Conservation (phyloP, 1,140 invertebrate species). For the Hycleus phaleratus region DNA sequence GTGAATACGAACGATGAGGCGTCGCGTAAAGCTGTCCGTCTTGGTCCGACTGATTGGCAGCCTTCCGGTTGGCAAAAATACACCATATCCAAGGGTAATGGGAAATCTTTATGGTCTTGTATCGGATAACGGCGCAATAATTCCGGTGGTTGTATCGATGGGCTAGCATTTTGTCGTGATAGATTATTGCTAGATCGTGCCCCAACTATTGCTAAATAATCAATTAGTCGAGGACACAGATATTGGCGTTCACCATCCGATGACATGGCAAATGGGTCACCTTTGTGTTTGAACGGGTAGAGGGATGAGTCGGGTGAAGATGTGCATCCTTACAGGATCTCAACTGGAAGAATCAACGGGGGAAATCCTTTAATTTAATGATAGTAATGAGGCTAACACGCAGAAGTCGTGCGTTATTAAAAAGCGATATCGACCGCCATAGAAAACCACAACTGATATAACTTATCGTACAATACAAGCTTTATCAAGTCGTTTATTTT, state of each 20-base stretch:
- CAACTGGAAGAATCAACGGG: too few relatives aligned
- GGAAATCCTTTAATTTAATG: too few relatives aligned
- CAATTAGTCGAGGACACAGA: slow-evolving; percentile 75
- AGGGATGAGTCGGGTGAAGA: too few relatives aligned
- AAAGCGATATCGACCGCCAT: too few relatives aligned
- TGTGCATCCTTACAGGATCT: too few relatives aligned
- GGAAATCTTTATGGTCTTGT: slow-evolving; percentile 96
- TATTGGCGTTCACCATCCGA: slow-evolving; percentile 67
- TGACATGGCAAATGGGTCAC: slow-evolving; percentile 27
- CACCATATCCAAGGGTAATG: slow-evolving; percentile 93
- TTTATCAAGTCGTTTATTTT: too few relatives aligned
- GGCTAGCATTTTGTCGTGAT: slow-evolving; percentile 54
- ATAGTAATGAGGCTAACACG: too few relatives aligned
- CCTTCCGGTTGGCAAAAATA: slow-evolving; percentile 99
- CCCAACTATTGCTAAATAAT: slow-evolving; percentile 96
- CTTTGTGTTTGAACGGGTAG: neutral
- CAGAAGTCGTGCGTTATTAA: too few relatives aligned
- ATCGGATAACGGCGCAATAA: slow-evolving; percentile 92
- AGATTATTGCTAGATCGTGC: slow-evolving; percentile 65
- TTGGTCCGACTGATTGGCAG: slow-evolving; percentile 83
- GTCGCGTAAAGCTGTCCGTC: slow-evolving; percentile 75
- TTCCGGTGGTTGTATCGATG: slow-evolving; percentile 55
- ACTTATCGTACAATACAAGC: too few relatives aligned
- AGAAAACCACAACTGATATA: too few relatives aligned
- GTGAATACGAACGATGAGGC: slow-evolving; percentile 97